Evolutionary conservation across 2,888 invertebrate species (phyloP), one percentile per base, ranked within the genome.

Genomic region (Galerucella nymphaeae): DNA sequence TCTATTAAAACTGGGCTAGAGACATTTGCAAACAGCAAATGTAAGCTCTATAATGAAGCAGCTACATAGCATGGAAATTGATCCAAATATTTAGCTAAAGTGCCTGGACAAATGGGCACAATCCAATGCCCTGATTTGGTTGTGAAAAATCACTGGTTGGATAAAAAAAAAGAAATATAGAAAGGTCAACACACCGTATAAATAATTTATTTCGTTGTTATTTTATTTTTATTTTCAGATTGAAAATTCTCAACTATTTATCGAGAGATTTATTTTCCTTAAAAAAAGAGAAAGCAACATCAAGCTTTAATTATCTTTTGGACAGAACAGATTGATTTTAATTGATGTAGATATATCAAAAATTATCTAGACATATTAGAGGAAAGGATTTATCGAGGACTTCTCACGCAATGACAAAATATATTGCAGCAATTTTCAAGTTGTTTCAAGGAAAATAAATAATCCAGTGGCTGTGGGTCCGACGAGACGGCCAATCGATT

Each of bases 401-500:
- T 45, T n/a, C 67, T 67, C 67, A 67, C 67, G 67, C 67, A 67
- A 67, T 59, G 67, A 67, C 70, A 64, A 70, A 63, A 70, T 70
- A 61, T 70, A 70, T 70, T 42, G 70, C 70, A 3, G 57, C 55
- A 63, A 70, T 70, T 70, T 70, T 70, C 70, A 30, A 63, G 70
- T 70, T 70, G 55, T 70, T 70, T 64, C 55, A 45, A 70, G 45
- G 70, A 70, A 70, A 70, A 70, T 70, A 70, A 70, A 70, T 64
- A 70, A 70, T 70, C 61, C 41, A 67, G 67, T 67, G 67, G 67
- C 59, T 50, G 20, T 45, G 14, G n/a, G 62, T 69, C 69, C 62
- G n/a, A 41, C 62, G 42, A 57, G 59, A 57, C 30, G 63, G 57
- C 38, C 67, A 67, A 67, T 70, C 70, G 70, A 70, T 63, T 63